Percentiles rank a stretch among this genome's conserved stretches.
Conservation (phyloP, 2,888 invertebrate species). For the Pachydiplax longipennis region DNA sequence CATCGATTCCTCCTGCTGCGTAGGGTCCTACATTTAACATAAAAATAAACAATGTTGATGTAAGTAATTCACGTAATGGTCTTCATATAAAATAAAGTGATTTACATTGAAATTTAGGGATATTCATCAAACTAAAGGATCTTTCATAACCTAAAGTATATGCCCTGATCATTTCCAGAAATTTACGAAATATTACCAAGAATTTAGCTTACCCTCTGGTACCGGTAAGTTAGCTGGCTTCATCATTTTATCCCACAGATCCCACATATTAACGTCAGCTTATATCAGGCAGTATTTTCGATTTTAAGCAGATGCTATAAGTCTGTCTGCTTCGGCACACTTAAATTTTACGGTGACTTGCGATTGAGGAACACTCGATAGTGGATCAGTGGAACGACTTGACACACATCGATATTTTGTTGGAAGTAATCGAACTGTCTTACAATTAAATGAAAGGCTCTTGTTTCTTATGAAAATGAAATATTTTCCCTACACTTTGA, state of each 20-base stretch:
- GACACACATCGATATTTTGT: neutral
- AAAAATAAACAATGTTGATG: neutral
- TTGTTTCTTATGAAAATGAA: too few species aligned
- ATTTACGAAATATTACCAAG: neutral
- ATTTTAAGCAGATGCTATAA: neutral
- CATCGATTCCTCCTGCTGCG: constrained; percentile 66
- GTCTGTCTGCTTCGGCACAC: neutral
- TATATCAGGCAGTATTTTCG: neutral
- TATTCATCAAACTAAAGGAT: too few species aligned
- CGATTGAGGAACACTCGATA: neutral
- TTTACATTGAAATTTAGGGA: too few species aligned
- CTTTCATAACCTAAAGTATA: neutral
- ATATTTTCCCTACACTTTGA: too few species aligned
- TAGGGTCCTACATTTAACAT: constrained; percentile 58
- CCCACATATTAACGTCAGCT: neutral
- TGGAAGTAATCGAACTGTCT: too few species aligned
- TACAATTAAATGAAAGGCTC: too few species aligned
- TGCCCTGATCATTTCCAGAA: too few species aligned
- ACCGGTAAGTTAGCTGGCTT: neutral
- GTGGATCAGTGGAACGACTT: constrained; percentile 12
- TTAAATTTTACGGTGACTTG: constrained; percentile 33
- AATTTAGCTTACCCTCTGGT: neutral
- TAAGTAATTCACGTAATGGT: too few species aligned
- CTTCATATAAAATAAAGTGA: neutral
- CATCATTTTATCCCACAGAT: neutral